Evolutionary conservation across 2,888 invertebrate species (phyloP).

Genomic region (Oasisia sp.): DNA sequence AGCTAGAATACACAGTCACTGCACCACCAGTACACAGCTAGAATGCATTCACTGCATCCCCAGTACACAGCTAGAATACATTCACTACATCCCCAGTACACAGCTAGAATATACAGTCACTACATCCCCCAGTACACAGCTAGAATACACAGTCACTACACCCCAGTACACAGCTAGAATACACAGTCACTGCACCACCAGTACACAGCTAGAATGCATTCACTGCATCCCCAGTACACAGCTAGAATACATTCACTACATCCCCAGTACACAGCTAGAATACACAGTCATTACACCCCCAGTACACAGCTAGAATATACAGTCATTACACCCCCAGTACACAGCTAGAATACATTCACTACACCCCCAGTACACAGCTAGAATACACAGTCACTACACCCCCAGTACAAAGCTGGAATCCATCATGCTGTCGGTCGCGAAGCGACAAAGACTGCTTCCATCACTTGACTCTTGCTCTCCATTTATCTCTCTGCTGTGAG

Average conservation of each 20-base stretch:
- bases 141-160: background rate
- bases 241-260: background rate
- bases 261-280: background rate
- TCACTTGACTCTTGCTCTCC: too few species aligned
- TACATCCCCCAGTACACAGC: too few species aligned
- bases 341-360: background rate
- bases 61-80: background rate
- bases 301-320: background rate
- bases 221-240: too few species aligned
- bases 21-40: too few species aligned
- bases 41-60: background rate
- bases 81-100: background rate
- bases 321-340: background rate
- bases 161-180: background rate
- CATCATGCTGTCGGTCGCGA: too few species aligned
- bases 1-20: background rate
- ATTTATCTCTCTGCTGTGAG: too few species aligned
- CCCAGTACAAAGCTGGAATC: background rate
- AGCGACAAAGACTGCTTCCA: too few species aligned
- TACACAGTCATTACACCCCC: background rate
- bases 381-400: background rate
- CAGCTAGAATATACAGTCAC: background rate
- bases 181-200: background rate
- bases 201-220: background rate
- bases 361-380: background rate